Evolutionary conservation across 2,888 invertebrate species (phyloP).

Genomic region (Choreutis nemorana): DNA sequence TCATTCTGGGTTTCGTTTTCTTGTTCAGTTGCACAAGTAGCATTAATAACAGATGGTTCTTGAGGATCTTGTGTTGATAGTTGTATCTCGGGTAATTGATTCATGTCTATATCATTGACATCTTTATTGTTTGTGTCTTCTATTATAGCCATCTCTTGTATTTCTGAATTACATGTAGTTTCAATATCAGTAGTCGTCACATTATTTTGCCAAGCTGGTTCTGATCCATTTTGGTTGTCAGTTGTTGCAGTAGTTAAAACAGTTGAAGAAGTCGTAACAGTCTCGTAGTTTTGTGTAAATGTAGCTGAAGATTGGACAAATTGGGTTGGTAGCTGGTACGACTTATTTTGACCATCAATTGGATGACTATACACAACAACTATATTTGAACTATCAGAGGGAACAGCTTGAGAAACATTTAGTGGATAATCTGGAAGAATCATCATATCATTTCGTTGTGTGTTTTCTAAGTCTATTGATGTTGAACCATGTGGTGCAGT

Average conservation of each 20-base stretch:
- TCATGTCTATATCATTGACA: slow-evolving; percentile 12
- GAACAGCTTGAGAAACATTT: slow-evolving; percentile 56
- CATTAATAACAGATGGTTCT: slow-evolving; percentile 7
- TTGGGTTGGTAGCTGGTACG: slow-evolving; percentile 55
- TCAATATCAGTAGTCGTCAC: slow-evolving; percentile 22
- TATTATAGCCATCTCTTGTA: slow-evolving; percentile 13
- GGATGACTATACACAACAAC: slow-evolving; percentile 71
- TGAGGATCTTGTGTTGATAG: slow-evolving; percentile 15
- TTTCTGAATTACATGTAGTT: slow-evolving; percentile 16
- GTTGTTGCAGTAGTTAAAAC: slow-evolving; percentile 48
- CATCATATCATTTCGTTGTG: slow-evolving; percentile 70
- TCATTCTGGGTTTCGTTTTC: too few species aligned
- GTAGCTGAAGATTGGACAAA: slow-evolving; percentile 48
- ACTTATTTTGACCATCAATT: slow-evolving; percentile 62
- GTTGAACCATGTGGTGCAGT: slow-evolving; percentile 28
- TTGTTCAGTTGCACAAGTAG: too few species aligned
- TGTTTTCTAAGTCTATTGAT: slow-evolving; percentile 45
- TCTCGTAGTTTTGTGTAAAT: slow-evolving; percentile 48
- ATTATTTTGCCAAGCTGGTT: slow-evolving; percentile 38
- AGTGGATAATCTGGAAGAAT: slow-evolving; percentile 68
- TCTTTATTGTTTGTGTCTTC: too few species aligned
- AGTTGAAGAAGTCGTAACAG: slow-evolving; percentile 48
- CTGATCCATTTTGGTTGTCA: too few species aligned
- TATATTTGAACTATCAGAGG: slow-evolving; percentile 66
- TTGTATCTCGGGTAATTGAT: slow-evolving; percentile 26